Conservation (phyloP, 2,888 invertebrate genomes). For the Cantharis lateralis region DNA sequence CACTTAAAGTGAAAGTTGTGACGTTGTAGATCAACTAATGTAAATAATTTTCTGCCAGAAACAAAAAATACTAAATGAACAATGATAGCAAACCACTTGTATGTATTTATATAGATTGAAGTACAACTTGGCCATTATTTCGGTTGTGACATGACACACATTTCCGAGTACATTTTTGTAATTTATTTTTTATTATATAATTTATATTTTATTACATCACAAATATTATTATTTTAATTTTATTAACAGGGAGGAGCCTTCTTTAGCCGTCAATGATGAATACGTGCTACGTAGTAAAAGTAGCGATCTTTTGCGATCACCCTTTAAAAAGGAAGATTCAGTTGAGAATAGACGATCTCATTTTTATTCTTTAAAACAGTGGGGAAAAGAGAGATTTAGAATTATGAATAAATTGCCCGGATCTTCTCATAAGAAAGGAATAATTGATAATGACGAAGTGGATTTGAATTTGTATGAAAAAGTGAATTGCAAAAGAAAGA, state of each 20-base stretch:
- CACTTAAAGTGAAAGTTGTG: no score
- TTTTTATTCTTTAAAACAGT: conserved; percentile 82
- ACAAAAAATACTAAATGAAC: no score
- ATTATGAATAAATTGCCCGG: conserved; percentile 70
- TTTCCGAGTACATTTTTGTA: no score
- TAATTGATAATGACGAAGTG: conserved; percentile 63
- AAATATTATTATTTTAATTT: background rate
- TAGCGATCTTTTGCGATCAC: conserved; percentile 70
- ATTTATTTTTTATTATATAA: no score
- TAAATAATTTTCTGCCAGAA: no score
- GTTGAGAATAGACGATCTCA: conserved; percentile 69
- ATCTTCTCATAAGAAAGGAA: conserved; percentile 57
- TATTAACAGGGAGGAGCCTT: conserved; percentile 49
- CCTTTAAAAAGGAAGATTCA: conserved; percentile 63
- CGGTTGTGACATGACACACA: no score
- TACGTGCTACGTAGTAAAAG: conserved; percentile 72
- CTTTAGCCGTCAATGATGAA: conserved; percentile 46
- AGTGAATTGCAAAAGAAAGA: conserved; percentile 67
- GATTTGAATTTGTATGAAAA: conserved; percentile 71
- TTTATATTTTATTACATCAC: background rate
- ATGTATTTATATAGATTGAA: no score
- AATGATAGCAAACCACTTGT: no score
- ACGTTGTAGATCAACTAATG: no score
- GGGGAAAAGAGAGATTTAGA: conserved; percentile 80
- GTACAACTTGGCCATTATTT: no score